phyloP scores from a whole-genome alignment of 2,797 vertebrate genomes.

The Danio tinwini region DNA sequence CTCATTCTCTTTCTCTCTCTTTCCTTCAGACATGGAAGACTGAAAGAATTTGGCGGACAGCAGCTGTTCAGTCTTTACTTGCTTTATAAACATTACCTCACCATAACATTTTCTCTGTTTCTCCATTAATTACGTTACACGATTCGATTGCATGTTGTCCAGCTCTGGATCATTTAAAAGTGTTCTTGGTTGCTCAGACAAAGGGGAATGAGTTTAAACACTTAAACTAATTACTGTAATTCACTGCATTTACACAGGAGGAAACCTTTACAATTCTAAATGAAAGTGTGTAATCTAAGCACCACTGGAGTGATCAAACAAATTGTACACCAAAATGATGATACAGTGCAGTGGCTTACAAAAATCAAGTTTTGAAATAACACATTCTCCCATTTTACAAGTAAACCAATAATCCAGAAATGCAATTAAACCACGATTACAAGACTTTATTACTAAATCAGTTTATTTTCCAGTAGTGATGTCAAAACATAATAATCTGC shows the following conservation, averaged over 20 bases:
- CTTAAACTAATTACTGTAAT: constrained; percentile 14
- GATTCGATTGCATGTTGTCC: background rate
- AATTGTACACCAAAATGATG: background rate
- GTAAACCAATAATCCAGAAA: too few species aligned
- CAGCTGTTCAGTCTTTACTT: constrained; percentile 36
- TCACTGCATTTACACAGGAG: background rate
- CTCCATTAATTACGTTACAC: constrained; percentile 3
- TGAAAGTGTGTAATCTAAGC: background rate
- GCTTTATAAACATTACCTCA: constrained; percentile 1
- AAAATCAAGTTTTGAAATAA: too few species aligned
- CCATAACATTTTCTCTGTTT: constrained; percentile 17
- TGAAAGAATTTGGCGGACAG: constrained; percentile 32
- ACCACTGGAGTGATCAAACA: background rate
- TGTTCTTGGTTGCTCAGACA: background rate
- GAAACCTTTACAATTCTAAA: background rate
- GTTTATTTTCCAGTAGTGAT: too few species aligned
- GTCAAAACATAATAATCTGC: too few species aligned
- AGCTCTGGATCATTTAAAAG: background rate
- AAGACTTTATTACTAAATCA: too few species aligned
- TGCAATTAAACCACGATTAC: too few species aligned
- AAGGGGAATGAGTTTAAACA: background rate
- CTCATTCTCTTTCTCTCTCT: background rate
- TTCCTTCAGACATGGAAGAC: constrained; percentile 23
- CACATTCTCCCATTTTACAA: too few species aligned
- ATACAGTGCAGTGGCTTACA: too few species aligned